phyloP scores from a whole-genome alignment of 2,888 invertebrate species.

The Apodemia zela region DNA sequence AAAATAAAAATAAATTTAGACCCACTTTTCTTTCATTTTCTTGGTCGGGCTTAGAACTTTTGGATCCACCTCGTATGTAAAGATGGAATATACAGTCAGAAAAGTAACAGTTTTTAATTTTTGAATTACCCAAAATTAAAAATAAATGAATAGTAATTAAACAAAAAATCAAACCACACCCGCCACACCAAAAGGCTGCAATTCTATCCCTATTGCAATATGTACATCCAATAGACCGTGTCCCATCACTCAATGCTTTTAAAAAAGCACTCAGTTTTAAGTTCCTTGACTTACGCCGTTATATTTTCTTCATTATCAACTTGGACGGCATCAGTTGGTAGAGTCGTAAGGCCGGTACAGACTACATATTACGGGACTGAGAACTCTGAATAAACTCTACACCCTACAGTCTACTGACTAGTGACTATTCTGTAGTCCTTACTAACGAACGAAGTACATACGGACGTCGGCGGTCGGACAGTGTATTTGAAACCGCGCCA shows the following conservation, averaged over 20 bases:
- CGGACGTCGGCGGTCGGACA: slow-evolving; percentile 30
- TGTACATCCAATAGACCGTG: slow-evolving; percentile 56
- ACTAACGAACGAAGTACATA: slow-evolving; percentile 11
- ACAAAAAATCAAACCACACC: neutral
- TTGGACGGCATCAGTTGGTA: slow-evolving; percentile 38
- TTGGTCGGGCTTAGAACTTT: too few species aligned
- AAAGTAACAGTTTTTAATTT: too few species aligned
- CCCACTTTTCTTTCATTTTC: too few species aligned
- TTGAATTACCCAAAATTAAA: too few species aligned
- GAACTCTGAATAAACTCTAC: slow-evolving; percentile 22
- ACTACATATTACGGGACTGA: slow-evolving; percentile 5
- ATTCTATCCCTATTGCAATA: slow-evolving; percentile 44
- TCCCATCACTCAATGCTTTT: slow-evolving; percentile 45
- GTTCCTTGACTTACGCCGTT: slow-evolving; percentile 66
- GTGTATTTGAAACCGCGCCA: slow-evolving; percentile 55
- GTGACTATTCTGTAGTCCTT: neutral
- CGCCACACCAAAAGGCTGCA: slow-evolving; percentile 19
- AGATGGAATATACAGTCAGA: too few species aligned
- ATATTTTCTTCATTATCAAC: slow-evolving; percentile 44
- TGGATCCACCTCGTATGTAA: too few species aligned
- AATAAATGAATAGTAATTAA: too few species aligned
- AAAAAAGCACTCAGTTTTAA: slow-evolving; percentile 50
- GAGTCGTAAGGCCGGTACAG: slow-evolving; percentile 8
- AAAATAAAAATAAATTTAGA: too few species aligned
- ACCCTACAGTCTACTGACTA: too few species aligned